Conservation (phyloP, 2,113 vertebrate species). For the Pterophyllum scalare region DNA sequence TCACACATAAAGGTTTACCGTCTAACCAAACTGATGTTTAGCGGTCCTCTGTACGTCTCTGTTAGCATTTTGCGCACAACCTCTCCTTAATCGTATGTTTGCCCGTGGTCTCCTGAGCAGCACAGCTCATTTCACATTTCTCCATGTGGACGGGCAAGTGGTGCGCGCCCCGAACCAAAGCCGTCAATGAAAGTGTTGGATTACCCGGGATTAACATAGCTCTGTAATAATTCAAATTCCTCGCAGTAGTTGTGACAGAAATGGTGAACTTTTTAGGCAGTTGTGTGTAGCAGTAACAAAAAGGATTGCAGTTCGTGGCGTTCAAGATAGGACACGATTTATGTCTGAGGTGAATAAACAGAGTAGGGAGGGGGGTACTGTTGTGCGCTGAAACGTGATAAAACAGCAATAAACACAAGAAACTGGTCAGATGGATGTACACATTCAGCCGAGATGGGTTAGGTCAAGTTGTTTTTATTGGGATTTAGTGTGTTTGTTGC, state of each 20-base stretch:
- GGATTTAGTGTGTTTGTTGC: slow-evolving; percentile 50
- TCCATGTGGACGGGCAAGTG: slow-evolving; percentile 48
- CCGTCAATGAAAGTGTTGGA: slow-evolving; percentile 65
- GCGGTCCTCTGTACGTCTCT: not conserved
- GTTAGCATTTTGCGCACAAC: not conserved
- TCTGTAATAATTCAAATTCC: slow-evolving; percentile 60
- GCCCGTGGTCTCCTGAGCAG: not conserved
- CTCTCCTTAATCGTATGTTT: not conserved
- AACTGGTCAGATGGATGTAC: slow-evolving; percentile 21
- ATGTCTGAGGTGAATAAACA: not conserved
- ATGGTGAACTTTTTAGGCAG: not conserved
- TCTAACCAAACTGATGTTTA: not conserved
- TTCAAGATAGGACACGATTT: fast-evolving
- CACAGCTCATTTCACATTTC: slow-evolving; percentile 19
- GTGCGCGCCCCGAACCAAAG: not conserved
- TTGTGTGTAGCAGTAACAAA: not conserved
- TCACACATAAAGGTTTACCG: not conserved
- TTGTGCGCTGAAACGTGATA: not conserved
- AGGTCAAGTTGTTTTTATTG: slow-evolving; percentile 70
- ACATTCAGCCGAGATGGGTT: slow-evolving; percentile 43
- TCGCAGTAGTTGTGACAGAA: not conserved
- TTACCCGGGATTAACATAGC: slow-evolving; percentile 74
- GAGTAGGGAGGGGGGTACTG: not conserved
- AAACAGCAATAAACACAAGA: slow-evolving; percentile 10
- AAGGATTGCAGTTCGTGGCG: not conserved